These are phyloP conservation scores for Martes martes DNA, from an alignment of 2,113 vertebrate species.

Conservation along the genomic window DNA sequence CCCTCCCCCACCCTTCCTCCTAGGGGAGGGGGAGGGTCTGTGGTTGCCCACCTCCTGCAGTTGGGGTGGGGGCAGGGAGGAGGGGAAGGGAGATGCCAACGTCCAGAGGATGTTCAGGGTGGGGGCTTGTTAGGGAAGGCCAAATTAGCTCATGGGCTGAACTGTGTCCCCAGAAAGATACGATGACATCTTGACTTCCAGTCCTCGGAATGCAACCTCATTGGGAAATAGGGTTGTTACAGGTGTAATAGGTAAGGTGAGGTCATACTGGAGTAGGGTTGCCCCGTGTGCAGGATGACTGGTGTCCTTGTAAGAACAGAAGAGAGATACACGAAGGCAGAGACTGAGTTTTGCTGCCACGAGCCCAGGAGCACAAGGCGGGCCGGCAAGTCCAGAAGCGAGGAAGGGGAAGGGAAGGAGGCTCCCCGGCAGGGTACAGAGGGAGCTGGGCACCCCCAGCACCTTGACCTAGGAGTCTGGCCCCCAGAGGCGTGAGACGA, in stretches of 20 bases:
- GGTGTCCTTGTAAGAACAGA: not conserved
- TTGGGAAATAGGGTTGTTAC: not conserved
- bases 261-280: not conserved
- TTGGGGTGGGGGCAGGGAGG: accelerated
- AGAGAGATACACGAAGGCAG: too few species aligned
- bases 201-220: not conserved
- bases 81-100: not conserved
- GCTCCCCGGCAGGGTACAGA: accelerated
- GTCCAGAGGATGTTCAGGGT: too few species aligned
- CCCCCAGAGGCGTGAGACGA: not conserved
- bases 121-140: not conserved
- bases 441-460: not conserved
- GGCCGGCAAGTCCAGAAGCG: too few species aligned
- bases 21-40: too few species aligned
- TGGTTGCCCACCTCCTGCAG: not conserved
- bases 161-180: not conserved
- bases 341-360: not conserved
- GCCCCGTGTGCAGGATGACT: not conserved
- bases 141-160: not conserved
- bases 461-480: not conserved
- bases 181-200: not conserved
- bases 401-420: too few species aligned
- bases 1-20: not conserved
- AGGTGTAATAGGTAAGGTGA: not conserved
- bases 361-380: not conserved